Evolutionary conservation across 2,797 vertebrate species (phyloP).

Genomic region (Chaetodon trifasciatus): DNA sequence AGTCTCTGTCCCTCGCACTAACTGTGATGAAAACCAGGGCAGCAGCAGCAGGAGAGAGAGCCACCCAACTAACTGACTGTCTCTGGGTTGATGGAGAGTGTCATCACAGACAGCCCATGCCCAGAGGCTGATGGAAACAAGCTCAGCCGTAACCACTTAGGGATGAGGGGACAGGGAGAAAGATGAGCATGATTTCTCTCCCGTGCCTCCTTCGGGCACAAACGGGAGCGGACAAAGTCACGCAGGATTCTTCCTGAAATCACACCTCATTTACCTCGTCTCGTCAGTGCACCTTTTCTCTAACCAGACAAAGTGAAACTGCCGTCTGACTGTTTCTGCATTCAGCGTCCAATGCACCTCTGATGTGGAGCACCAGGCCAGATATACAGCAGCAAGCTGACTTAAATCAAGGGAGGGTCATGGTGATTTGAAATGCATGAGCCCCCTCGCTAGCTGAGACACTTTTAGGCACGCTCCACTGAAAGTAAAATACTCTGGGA

Average conservation of each 20-base stretch:
- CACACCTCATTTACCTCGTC: conserved; percentile 69
- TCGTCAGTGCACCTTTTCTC: conserved; percentile 49
- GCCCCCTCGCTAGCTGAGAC: conserved; percentile 65
- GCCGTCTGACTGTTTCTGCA: conserved; percentile 45
- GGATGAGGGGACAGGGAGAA: conserved; percentile 65
- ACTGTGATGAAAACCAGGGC: conserved; percentile 73
- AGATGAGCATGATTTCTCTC: conserved; percentile 72
- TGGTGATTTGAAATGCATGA: conserved; percentile 82
- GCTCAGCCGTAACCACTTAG: conserved; percentile 77
- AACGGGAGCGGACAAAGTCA: conserved; percentile 53
- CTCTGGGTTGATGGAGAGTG: conserved; percentile 76
- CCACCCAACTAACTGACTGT: conserved; percentile 56
- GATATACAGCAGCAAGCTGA: conserved; percentile 48
- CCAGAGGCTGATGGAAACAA: conserved; percentile 78
- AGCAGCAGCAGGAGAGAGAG: conserved; percentile 47
- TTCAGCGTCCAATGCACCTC: conserved; percentile 45
- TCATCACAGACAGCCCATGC: conserved; percentile 78
- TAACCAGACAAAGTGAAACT: conserved; percentile 61
- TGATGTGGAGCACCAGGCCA: conserved; percentile 49
- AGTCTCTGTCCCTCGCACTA: conserved; percentile 69
- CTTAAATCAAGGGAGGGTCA: conserved; percentile 78
- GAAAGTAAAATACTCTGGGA: conserved; percentile 80
- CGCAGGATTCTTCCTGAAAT: conserved; percentile 60
- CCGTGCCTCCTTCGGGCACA: conserved; percentile 54
- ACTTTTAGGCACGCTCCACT: conserved; percentile 79